Conservation (phyloP, 2,888 invertebrate species). For the Drosophila yooni region DNA sequence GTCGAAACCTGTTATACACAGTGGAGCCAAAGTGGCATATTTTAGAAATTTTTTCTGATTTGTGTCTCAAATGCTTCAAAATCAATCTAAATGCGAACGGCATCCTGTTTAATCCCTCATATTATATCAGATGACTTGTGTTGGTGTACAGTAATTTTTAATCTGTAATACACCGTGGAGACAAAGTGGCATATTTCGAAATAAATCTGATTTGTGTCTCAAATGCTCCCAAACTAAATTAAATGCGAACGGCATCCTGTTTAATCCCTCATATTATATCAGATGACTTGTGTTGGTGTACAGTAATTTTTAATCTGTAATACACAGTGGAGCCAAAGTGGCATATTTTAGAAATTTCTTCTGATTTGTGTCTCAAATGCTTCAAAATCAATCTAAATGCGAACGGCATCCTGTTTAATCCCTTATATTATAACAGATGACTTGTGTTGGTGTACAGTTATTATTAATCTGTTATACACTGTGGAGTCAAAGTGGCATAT, state of each 20-base stretch:
- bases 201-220: slow-evolving; percentile 49
- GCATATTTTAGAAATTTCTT: background rate
- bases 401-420: slow-evolving; percentile 58
- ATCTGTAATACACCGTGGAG: slow-evolving; percentile 28
- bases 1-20: slow-evolving; percentile 9
- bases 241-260: slow-evolving; percentile 33
- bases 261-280: too few relatives aligned
- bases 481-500: slow-evolving; percentile 55
- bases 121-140: slow-evolving; percentile 58
- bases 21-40: slow-evolving; percentile 20
- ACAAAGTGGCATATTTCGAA: slow-evolving; percentile 51
- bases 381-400: slow-evolving; percentile 26
- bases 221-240: slow-evolving; percentile 53
- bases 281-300: too few relatives aligned
- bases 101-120: slow-evolving; percentile 47
- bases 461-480: background rate
- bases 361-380: slow-evolving; percentile 42
- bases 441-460: slow-evolving; percentile 50
- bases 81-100: slow-evolving; percentile 38
- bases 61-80: slow-evolving; percentile 48
- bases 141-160: slow-evolving; percentile 29
- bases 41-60: background rate
- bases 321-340: slow-evolving; percentile 1
- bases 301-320: too few relatives aligned
- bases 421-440: slow-evolving; percentile 48